Conservation (phyloP, 2,113 vertebrate genomes). For the Callipepla squamata region DNA sequence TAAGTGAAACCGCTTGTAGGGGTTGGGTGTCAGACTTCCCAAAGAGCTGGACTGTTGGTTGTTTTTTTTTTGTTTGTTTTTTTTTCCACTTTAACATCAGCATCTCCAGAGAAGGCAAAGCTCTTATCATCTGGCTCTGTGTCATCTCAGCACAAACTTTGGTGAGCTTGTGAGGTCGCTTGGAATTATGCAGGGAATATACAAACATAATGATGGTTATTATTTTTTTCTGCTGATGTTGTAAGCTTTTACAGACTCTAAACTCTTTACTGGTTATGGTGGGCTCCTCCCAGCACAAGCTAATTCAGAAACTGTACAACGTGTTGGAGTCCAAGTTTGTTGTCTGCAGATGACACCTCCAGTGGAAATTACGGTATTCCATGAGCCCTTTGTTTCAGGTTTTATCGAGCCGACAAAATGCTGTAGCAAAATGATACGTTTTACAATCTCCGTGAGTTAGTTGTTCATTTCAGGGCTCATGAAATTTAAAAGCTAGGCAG, state of each 20-base stretch:
- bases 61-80: no score
- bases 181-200: neutral
- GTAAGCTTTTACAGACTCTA: neutral
- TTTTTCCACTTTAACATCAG: neutral
- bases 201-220: rapidly evolving
- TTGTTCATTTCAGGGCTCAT: slow-evolving; percentile 55
- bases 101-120: neutral
- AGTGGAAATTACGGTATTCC: neutral
- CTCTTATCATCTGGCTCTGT: neutral
- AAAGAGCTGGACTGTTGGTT: neutral
- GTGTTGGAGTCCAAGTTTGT: neutral
- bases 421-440: neutral
- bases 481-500: slow-evolving; percentile 28
- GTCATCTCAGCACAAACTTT: neutral
- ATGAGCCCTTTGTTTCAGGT: neutral
- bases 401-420: neutral
- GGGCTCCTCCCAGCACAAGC: neutral
- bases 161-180: neutral
- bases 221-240: neutral
- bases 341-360: rapidly evolving
- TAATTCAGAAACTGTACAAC: neutral
- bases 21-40: neutral
- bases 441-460: slow-evolving; percentile 32
- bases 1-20: neutral
- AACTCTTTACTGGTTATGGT: neutral